Evolutionary conservation across 2,888 invertebrate genomes (phyloP).

Genomic region (Heteromyza rotundicornis): DNA sequence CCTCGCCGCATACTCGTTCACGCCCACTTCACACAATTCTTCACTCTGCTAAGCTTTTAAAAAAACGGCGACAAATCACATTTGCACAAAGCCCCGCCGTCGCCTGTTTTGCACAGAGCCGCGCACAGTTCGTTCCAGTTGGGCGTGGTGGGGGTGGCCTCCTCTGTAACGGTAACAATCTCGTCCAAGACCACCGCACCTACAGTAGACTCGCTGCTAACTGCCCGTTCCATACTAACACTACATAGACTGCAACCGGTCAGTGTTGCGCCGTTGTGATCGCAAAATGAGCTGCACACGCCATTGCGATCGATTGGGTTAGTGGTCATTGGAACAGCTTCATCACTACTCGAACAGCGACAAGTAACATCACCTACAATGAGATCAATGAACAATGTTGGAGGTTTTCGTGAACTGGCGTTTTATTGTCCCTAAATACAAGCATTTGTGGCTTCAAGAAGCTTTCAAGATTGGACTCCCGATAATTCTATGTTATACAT

Average conservation of each 20-base stretch:
- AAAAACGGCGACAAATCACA: conserved; percentile 73
- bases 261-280: conserved; percentile 42
- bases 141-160: conserved; percentile 43
- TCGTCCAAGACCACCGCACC: neutral
- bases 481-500: too few species aligned
- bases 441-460: too few species aligned
- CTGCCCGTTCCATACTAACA: conserved; percentile 29
- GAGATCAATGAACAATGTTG: neutral
- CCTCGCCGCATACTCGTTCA: neutral
- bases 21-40: neutral
- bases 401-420: too few species aligned
- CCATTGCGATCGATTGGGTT: conserved; percentile 29
- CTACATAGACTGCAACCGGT: conserved; percentile 55
- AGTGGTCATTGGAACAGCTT: conserved; percentile 5
- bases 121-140: conserved; percentile 74
- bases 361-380: conserved; percentile 43
- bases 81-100: conserved; percentile 79
- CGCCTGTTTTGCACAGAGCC: conserved; percentile 70
- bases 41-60: conserved; percentile 20
- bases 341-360: conserved; percentile 29
- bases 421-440: too few species aligned
- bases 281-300: conserved; percentile 53
- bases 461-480: too few species aligned
- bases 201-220: conserved; percentile 25
- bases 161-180: conserved; percentile 18